Base-by-base conservation (phyloP, 2,888 invertebrate species). In the Rhingia campestris region DNA sequence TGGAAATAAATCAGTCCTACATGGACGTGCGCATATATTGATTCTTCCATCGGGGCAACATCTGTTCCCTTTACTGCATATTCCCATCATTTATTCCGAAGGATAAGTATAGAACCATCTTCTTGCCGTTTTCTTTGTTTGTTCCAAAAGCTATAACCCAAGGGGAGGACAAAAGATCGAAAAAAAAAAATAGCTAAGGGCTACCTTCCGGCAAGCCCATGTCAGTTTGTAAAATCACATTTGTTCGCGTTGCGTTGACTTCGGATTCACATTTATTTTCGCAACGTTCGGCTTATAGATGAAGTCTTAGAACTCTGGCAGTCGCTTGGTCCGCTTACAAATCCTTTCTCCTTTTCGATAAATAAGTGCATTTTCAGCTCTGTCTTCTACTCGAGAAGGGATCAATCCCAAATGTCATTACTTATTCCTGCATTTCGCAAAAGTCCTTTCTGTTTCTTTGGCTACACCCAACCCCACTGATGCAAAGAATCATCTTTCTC, bases 361-460 rank as follows among this genome's bases (percentile, higher is more conserved):
- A 80, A 79, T 84, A 84, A 84, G 75, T 84, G 80, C 74, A 75
- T 84, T 84, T 79, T 74, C 59, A 74, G 74, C 61, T 66, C 66
- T 10, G 22, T 30, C 53, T 69, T 37, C 45, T 33, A 66, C 72
- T 51, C 53, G 64, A 75, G 59, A n/a, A 75, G 43, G 84, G 74
- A 84, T 84, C 84, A 84, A 84, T 84, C 84, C 80, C 64, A 80
- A 75, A 84, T 80, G 84, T 80, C 84, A 80, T 84, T 84, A 75
- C 70, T 84, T 84, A 82, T 82, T 82, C 77, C 69, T 75, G 74
- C 58, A 74, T 74, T 66, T 2, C 67, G 53, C 51, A 51, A 54
- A 74, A 67, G 64, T 54, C 61, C 53, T 64, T 64, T 67, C 41
- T 14, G 51, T n/a, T 56, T 61, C 37, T 59, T 32, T 10, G 14